Conservation (phyloP, 2,888 invertebrate genomes). For the Pammene aurita region DNA sequence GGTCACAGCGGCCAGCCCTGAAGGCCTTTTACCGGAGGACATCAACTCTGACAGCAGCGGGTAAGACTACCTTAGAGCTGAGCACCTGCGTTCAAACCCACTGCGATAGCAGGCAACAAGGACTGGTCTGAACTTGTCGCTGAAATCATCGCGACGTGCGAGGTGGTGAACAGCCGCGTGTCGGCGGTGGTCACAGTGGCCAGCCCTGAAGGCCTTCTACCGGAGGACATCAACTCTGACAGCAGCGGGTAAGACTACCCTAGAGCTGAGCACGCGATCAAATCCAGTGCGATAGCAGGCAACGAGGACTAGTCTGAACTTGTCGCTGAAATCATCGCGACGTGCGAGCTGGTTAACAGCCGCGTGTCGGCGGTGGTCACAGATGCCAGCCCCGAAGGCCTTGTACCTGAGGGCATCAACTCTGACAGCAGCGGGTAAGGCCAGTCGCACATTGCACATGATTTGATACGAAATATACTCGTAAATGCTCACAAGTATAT, state of each 20-base stretch:
- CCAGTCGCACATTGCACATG: too few species aligned
- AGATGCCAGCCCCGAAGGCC: constrained; percentile 20
- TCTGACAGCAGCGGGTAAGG: neutral
- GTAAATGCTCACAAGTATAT: too few species aligned
- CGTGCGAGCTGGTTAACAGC: neutral
- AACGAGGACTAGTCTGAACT: constrained; percentile 82
- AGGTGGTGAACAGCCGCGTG: neutral
- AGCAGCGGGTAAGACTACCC: neutral
- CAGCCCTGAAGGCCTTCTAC: constrained; percentile 19
- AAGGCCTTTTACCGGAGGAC: neutral
- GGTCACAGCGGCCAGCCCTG: constrained; percentile 16
- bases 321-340: constrained; percentile 79
- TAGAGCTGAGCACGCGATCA: too few species aligned
- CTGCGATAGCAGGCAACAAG: constrained; percentile 57
- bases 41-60: neutral
- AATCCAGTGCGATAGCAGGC: constrained; percentile 53
- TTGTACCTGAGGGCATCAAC: neutral
- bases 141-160: constrained; percentile 72
- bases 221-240: neutral
- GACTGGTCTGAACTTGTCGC: constrained; percentile 84
- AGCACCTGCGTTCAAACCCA: too few species aligned
- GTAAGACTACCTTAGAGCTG: neutral
- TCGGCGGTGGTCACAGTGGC: neutral
- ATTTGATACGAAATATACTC: too few species aligned
- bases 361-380: neutral